Percentiles rank a stretch among this genome's conserved stretches.
These are phyloP conservation scores for Sebastes aleutianus DNA, from an alignment of 2,797 vertebrate genomes.

Conservation along the genomic window DNA sequence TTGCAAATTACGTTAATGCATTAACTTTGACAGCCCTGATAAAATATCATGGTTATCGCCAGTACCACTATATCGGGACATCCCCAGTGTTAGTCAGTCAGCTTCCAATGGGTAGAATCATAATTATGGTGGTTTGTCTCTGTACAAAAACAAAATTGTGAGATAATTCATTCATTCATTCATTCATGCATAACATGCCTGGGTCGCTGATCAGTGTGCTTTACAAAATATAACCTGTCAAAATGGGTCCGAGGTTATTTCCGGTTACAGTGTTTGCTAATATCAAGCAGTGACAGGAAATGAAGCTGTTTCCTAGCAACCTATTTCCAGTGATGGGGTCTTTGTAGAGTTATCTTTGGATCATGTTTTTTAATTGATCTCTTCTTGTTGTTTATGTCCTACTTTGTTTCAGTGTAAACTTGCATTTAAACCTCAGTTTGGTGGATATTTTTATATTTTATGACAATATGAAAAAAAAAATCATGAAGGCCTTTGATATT, in stretches of 20 bases:
- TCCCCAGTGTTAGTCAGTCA: background rate
- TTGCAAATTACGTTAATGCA: too few species aligned
- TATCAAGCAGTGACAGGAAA: conserved; percentile 6
- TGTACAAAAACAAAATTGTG: background rate
- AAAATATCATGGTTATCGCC: too few species aligned
- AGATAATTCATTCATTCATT: background rate
- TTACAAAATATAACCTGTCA: background rate
- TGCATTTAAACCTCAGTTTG: background rate
- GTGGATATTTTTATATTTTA: background rate
- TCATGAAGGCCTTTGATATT: background rate
- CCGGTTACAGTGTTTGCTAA: background rate
- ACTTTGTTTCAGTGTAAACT: background rate
- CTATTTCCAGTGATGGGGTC: background rate
- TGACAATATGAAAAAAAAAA: background rate
- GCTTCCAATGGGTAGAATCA: fast-evolving
- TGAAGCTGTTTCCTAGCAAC: conserved; percentile 21
- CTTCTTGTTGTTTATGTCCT: background rate
- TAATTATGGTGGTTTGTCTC: background rate
- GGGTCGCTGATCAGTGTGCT: background rate
- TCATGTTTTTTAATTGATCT: background rate
- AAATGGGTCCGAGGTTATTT: background rate
- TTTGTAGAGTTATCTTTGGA: background rate
- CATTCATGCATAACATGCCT: background rate
- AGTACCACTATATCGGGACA: too few species aligned
- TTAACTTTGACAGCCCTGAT: too few species aligned